These are phyloP conservation scores for Zingel zingel DNA, from an alignment of 2,113 vertebrate genomes.

Conservation along the genomic window DNA sequence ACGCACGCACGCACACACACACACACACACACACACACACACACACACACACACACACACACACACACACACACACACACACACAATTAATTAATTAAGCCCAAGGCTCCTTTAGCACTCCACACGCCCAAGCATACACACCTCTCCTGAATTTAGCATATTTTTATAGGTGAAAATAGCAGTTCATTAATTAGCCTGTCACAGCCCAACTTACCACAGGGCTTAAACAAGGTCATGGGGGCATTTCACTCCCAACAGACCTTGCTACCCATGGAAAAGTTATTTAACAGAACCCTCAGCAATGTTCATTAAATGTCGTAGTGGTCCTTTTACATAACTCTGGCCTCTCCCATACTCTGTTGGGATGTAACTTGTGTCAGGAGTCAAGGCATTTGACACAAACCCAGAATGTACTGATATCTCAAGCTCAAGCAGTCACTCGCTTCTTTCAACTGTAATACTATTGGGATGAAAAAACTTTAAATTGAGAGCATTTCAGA, in stretches of 20 bases:
- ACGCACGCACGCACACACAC: too few species aligned
- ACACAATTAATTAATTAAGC: slow-evolving; percentile 53
- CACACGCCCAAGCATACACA: slow-evolving; percentile 25
- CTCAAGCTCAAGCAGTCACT: neutral
- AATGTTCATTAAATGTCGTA: slow-evolving; percentile 29
- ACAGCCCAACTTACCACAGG: slow-evolving; percentile 49
- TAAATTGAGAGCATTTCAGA: neutral
- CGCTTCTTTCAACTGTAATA: neutral
- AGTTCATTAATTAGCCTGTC: slow-evolving; percentile 76
- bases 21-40: too few species aligned
- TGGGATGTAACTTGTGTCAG: neutral
- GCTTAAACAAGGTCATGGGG: slow-evolving; percentile 70
- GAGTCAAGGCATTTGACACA: neutral
- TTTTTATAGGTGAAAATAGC: slow-evolving; percentile 71
- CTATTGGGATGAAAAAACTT: neutral
- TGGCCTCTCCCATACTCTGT: neutral
- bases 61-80: neutral
- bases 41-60: neutral
- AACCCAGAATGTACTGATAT: neutral
- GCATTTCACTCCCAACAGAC: slow-evolving; percentile 38
- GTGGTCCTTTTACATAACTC: slow-evolving; percentile 9
- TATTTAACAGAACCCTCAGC: slow-evolving; percentile 56
- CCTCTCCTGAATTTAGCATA: slow-evolving; percentile 49
- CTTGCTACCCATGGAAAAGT: slow-evolving; percentile 33
- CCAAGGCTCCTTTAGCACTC: slow-evolving; percentile 44